phyloP scores from a whole-genome alignment of 2,797 vertebrate species.

The Argya squamiceps region DNA sequence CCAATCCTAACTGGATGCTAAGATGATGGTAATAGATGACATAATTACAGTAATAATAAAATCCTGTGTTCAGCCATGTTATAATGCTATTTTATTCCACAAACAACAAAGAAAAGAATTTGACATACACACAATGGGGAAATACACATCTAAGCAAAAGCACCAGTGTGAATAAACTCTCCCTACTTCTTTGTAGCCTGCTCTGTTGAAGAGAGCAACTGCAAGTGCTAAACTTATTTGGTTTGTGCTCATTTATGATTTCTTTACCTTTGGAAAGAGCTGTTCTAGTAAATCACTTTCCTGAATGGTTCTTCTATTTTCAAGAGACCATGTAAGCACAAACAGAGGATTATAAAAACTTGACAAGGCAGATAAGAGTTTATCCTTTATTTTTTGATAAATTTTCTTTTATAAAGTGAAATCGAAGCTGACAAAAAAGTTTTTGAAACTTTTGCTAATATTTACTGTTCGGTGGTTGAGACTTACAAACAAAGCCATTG shows the following conservation, averaged over 20 bases:
- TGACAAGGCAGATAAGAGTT: neutral
- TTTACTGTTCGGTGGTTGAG: neutral
- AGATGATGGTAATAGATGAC: conserved; percentile 35
- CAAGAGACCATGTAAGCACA: neutral
- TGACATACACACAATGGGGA: neutral
- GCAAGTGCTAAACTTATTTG: neutral
- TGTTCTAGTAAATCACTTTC: neutral
- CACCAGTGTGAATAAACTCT: neutral
- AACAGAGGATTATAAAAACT: neutral
- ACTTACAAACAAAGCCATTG: neutral
- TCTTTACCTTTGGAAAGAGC: neutral
- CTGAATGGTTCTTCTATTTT: neutral
- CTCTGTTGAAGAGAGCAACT: neutral
- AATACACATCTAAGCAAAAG: neutral
- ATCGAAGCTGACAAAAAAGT: neutral
- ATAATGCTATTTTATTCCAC: neutral
- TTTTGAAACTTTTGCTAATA: neutral
- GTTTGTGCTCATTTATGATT: neutral
- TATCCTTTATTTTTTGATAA: neutral
- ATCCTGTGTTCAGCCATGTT: neutral
- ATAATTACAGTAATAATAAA: conserved; percentile 50
- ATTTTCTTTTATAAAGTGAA: neutral
- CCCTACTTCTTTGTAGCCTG: neutral
- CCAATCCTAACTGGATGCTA: neutral
- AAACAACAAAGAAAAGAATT: neutral